phyloP scores from a whole-genome alignment of 92 coral and sea anemone species.

The Meandrina meandrites region DNA sequence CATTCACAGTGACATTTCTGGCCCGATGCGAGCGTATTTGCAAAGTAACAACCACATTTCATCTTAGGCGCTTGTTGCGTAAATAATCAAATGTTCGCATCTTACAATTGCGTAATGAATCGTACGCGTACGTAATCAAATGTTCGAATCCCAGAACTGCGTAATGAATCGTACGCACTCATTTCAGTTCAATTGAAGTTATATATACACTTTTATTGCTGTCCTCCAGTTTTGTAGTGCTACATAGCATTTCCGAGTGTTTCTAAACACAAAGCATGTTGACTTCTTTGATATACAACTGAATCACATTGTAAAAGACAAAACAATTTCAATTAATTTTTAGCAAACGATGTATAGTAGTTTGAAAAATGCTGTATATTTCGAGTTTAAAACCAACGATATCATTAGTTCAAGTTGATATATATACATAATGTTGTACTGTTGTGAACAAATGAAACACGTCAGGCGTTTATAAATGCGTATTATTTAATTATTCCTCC shows the following conservation, averaged over 20 bases:
- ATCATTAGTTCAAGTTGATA: neutral
- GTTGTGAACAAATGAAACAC: neutral
- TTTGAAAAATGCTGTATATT: no score
- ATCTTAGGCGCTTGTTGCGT: neutral
- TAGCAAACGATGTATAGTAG: no score
- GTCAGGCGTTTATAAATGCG: neutral
- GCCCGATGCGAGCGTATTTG: constrained; percentile 31
- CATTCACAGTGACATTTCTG: constrained; percentile 39
- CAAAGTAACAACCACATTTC: constrained; percentile 33
- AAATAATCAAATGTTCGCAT: no score
- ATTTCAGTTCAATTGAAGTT: neutral
- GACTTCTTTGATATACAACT: no score
- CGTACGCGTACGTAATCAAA: neutral
- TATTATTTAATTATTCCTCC: neutral
- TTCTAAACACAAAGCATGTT: no score
- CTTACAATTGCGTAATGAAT: no score
- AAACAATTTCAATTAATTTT: no score
- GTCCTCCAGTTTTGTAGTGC: neutral
- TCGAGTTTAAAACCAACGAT: neutral
- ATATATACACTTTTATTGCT: neutral
- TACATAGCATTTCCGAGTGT: no score
- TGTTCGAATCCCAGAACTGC: neutral
- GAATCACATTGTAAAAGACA: no score
- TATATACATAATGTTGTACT: neutral
- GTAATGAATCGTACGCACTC: neutral